phyloP scores from a whole-genome alignment of 1,140 invertebrate genomes.

The Anthonomus grandis region DNA sequence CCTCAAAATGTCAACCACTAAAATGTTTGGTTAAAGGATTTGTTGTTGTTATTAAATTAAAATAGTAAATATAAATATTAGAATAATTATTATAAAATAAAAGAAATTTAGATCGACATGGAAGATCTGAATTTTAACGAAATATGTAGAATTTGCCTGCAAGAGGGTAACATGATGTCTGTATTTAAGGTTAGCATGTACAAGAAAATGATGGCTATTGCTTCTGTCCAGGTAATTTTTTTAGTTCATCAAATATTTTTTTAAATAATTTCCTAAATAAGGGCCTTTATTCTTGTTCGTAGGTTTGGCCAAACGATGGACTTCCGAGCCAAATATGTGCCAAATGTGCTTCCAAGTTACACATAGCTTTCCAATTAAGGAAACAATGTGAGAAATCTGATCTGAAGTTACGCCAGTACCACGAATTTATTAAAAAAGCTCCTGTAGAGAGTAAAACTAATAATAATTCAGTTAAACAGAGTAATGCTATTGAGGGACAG shows the following conservation, averaged over 20 bases:
- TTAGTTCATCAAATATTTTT: too few species aligned
- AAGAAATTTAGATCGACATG: constrained; percentile 2
- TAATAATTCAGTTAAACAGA: constrained; percentile 4
- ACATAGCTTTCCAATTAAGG: constrained; percentile 51
- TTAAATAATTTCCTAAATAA: too few species aligned
- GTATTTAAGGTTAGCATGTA: constrained; percentile 49
- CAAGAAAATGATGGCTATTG: constrained; percentile 50
- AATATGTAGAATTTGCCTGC: constrained; percentile 48
- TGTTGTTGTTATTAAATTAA: too few species aligned
- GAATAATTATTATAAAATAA: too few species aligned
- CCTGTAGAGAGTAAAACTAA: constrained; percentile 24
- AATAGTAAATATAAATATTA: constrained; percentile 29
- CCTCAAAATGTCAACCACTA: too few species aligned
- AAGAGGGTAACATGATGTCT: constrained; percentile 46
- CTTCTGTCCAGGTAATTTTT: constrained; percentile 46
- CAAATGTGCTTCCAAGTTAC: constrained; percentile 49
- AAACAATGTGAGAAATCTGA: constrained; percentile 49
- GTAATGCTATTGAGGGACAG: too few species aligned
- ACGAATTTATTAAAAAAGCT: constrained; percentile 25
- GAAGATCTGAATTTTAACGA: constrained; percentile 44
- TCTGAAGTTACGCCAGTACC: constrained; percentile 40
- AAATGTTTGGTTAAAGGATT: too few species aligned
- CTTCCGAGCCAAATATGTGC: constrained; percentile 50
- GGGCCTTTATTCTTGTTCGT: constrained; percentile 18
- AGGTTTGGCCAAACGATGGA: constrained; percentile 52